Base-by-base conservation (phyloP, 2,797 vertebrate genomes). In the Dermochelys coriacea region DNA sequence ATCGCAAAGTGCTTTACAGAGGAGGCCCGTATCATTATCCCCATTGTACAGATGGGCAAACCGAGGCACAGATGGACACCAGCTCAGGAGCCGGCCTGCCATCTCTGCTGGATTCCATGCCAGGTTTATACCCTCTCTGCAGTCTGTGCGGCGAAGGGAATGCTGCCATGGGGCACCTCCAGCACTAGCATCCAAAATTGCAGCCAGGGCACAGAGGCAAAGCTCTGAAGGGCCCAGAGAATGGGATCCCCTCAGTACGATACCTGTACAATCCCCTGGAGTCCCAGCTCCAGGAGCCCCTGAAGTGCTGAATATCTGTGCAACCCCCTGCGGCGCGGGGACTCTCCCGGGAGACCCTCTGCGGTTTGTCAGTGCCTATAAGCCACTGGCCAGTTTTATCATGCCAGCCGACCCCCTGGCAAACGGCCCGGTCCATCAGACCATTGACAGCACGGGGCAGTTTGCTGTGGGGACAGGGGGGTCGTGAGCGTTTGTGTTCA, bases 241-340 rank as follows among this genome's bases (percentile, higher is more conserved):
- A 75, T 29, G 41, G 2, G 23, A 47, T 27, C 11, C 12, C 12
- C 41, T 47, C 25, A 1, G 3, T 27, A 4, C 3, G 2, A 6
- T 11, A 14, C 41, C 71, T 68, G n/a, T 5, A 37, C 23, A 12
- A 15, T 12, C 71, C 23, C n/a, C 37, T 25, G n/a, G n/a, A 55
- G 23, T 55, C 37, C 68, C 37, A 74, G 19, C 68, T 14, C 10
- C 37, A 41, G 41, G 37, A 27, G 12, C 12, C 71, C 12, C 41
- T 15, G 11, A 27, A 2, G 14, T 9, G 34, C 12, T 5, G 34
- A 59, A 59, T 6, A 5, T 34, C 31, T n/a, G 61, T n/a, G 61
- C 61, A 68, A 8, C 6, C 59, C 61, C 34, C 4, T 18, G 16
- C 18, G 34, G 18, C 2, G 2, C 2, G 8, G n/a, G 61, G 8